These are phyloP conservation scores for Suricata suricatta DNA, from an alignment of 2,113 vertebrate species.

Conservation along the genomic window DNA sequence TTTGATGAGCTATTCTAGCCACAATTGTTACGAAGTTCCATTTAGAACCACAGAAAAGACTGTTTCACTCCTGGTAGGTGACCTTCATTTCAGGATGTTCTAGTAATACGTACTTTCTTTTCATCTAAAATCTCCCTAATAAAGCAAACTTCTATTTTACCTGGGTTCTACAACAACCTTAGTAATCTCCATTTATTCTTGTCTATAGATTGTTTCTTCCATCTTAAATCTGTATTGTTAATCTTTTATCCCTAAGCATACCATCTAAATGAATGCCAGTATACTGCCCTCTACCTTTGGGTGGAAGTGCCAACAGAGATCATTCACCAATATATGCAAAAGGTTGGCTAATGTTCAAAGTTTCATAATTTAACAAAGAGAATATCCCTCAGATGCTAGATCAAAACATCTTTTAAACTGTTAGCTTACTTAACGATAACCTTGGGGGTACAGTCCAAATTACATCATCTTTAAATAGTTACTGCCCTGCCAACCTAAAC, in stretches of 20 bases:
- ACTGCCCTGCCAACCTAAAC: neutral
- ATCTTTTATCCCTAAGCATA: conserved; percentile 20
- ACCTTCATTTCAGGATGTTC: conserved; percentile 7
- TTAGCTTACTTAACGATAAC: conserved; percentile 30
- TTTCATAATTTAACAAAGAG: conserved; percentile 43
- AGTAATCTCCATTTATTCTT: conserved; percentile 15
- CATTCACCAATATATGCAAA: conserved; percentile 20
- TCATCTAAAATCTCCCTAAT: conserved; percentile 9
- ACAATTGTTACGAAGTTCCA: conserved; percentile 8
- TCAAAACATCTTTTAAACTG: conserved; percentile 18
- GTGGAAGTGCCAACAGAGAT: neutral
- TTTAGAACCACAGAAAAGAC: conserved; percentile 29
- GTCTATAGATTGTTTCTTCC: neutral
- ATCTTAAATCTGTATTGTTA: neutral
- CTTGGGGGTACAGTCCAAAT: neutral
- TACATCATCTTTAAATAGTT: neutral
- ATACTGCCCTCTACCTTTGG: neutral
- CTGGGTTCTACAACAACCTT: neutral
- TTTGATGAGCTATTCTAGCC: neutral
- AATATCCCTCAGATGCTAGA: conserved; percentile 16
- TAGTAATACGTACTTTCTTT: neutral
- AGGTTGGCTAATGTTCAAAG: conserved; percentile 21
- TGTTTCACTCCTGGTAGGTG: neutral
- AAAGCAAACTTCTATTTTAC: conserved; percentile 47
- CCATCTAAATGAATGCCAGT: neutral